Conservation (phyloP, 1,140 invertebrate genomes). For the Meteorus sp. region DNA sequence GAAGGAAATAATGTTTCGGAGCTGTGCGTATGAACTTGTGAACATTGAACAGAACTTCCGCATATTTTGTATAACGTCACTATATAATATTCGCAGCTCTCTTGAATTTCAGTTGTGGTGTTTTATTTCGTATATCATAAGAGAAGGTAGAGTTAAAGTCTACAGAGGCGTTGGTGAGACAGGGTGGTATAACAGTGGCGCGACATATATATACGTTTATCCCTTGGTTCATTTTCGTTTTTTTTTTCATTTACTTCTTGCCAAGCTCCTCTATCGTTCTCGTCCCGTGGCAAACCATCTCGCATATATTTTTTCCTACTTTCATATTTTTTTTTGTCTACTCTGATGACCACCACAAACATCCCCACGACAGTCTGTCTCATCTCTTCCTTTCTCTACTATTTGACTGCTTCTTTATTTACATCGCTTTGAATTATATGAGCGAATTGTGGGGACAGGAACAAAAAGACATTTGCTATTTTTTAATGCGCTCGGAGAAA, state of each 20-base stretch:
- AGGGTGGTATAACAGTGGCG: background rate
- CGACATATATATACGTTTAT: background rate
- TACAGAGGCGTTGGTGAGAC: background rate
- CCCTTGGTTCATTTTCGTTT: conserved; percentile 1
- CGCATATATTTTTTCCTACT: conserved; percentile 9
- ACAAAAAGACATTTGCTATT: too few species aligned
- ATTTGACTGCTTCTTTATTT: background rate
- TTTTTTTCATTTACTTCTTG: conserved; percentile 13
- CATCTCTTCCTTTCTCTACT: background rate
- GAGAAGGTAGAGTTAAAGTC: background rate
- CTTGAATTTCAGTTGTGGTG: conserved; percentile 47
- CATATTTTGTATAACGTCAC: conserved; percentile 47
- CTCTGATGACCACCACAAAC: conserved; percentile 13
- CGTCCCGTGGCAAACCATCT: conserved; percentile 8
- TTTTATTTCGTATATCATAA: conserved; percentile 45
- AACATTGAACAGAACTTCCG: conserved; percentile 42
- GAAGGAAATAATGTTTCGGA: too few species aligned
- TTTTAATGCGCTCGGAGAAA: too few species aligned
- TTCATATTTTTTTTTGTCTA: conserved; percentile 10
- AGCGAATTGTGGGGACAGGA: too few species aligned
- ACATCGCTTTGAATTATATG: too few species aligned
- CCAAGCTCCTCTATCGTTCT: conserved; percentile 8
- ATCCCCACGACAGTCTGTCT: too few species aligned
- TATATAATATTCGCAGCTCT: conserved; percentile 54
- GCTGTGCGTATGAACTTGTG: too few species aligned